Evolutionary conservation across 2,113 vertebrate species (phyloP), one percentile per base, ranked within the genome.

Genomic region (Megaceryle torquata): DNA sequence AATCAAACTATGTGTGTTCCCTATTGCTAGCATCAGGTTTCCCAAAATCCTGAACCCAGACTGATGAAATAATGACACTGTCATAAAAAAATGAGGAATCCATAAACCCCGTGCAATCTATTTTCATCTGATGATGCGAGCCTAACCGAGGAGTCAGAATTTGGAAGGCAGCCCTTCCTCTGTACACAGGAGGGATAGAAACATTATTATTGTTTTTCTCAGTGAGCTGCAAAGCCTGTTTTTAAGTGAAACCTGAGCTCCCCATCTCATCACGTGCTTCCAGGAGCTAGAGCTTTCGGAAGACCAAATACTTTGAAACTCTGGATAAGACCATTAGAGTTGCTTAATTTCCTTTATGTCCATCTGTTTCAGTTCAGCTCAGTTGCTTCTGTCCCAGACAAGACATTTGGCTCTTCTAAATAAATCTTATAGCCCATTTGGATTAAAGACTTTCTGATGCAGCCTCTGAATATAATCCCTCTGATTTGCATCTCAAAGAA

Each of bases 401-500:
- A 94, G 95, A 93, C 93, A 96, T 97, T 96, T 88, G 93, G 90
- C 94, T 97, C 92, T 95, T 74, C 93, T 89, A 89, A 96, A 95
- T 96, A 96, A 97, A 96, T 89, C 90, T 94, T 83, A 95, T 88
- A 89, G 72, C 91, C 93, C 93, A 89, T 94, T 97, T 94, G 95
- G 94, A 96, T 96, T 96, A 97, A 96, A 96, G 94, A 95, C 93
- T 96, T 94, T 92, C 83, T 77, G 82, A 90, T 93, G 91, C 67
- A 95, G 91, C 74, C 92, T 84, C 93, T 57, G 83, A 80, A 76
- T 89, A 41, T 95, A 95, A 97, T 95, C 94, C 88, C 76, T 92
- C 75, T 92, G 92, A 96, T 96, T 95, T 97, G 91, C 95, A 96
- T 95, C 91, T 97, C 94, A 93, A 95, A 96, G 95, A 96, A 95